These are phyloP conservation scores for Limnephilus rhombicus DNA, from an alignment of 2,888 invertebrate species.

Conservation along the genomic window DNA sequence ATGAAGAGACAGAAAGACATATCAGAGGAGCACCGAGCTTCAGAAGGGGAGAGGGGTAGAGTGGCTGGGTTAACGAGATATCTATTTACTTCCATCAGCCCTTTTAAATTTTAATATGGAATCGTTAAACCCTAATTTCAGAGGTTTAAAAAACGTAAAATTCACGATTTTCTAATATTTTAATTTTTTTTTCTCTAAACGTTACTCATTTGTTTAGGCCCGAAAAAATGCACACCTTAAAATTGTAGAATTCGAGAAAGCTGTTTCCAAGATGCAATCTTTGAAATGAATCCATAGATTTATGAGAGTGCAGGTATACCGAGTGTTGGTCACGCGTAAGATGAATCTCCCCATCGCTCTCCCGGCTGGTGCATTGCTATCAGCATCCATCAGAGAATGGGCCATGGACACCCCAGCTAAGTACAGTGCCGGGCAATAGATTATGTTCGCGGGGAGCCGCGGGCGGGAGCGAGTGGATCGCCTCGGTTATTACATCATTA, in stretches of 20 bases:
- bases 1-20: too few relatives aligned
- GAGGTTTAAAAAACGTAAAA: too few relatives aligned
- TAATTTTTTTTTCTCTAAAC: too few relatives aligned
- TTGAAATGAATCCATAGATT: not conserved
- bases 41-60: too few relatives aligned
- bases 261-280: not conserved
- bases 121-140: too few relatives aligned
- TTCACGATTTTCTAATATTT: not conserved
- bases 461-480: conserved; percentile 55
- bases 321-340: conserved; percentile 1
- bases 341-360: not conserved
- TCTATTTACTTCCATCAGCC: too few relatives aligned
- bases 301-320: not conserved
- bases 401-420: conserved; percentile 46
- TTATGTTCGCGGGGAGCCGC: conserved; percentile 52
- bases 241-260: not conserved
- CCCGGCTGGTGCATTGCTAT: not conserved
- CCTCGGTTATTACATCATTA: conserved; percentile 65
- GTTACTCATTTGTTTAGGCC: not conserved
- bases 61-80: too few relatives aligned
- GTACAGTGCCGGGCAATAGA: conserved; percentile 53
- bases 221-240: not conserved
- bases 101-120: too few relatives aligned
- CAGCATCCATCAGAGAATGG: not conserved
- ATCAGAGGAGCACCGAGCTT: too few relatives aligned